Evolutionary conservation across 1,140 invertebrate genomes (phyloP), one percentile per base, ranked within the genome.

Genomic region (Myzus persicae): DNA sequence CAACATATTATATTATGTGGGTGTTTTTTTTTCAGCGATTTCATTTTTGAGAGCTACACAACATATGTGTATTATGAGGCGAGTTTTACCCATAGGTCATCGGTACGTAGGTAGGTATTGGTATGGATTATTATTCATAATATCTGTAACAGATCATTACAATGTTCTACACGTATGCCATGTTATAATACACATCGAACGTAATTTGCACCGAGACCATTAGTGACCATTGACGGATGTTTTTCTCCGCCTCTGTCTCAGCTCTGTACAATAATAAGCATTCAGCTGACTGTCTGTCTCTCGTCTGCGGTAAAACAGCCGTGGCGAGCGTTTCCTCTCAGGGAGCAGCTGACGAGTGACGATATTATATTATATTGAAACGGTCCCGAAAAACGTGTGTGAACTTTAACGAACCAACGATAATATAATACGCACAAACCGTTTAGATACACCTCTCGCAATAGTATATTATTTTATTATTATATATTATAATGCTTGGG

Each of bases 401-500:
- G 76, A 14, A 76, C 59, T n/a, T 85, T 87, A 87, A 87, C 31
- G 84, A 46, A 87, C 84, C 42, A 44, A 44, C 42, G 40, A n/a
- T 44, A n/a, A 46, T 46, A 18, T 31, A 82, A n/a, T n/a, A n/a
- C 18, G 20, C 36, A 8, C 22, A 40, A 11, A 14, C 42, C 42
- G 42, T 87, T 87, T 87, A 14, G 40, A 84, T 87, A 87, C 40
- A 46, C 26, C 42, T 87, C 84, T 87, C 82, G 38, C 82, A 26
- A 42, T 8, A 24, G 38, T 82, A 40, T 82, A 67, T 14, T 36
- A 82, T 81, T 82, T 82, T n/a, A 82, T 38, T 40, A 82, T 82
- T 82, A 82, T 40, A 38, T 82, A 38, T 82, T 38, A 82, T 82
- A 82, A 82, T 24, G 38, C 82, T 24, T 42, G 18, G 14, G 42